These are phyloP conservation scores for Dreissena rostriformis DNA, from an alignment of 1,140 invertebrate species.

Conservation along the genomic window DNA sequence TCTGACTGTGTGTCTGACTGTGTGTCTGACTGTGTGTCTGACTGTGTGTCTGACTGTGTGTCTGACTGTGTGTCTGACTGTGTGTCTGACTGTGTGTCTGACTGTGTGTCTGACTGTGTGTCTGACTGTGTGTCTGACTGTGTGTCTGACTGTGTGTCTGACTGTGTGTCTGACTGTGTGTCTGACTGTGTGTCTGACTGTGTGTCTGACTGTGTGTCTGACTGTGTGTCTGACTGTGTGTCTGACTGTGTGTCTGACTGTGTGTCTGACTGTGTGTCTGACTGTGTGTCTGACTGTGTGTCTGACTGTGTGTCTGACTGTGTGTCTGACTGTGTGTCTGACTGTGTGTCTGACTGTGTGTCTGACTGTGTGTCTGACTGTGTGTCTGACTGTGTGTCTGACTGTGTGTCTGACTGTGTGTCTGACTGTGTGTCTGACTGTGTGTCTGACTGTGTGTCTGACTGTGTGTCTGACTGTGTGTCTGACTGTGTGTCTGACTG, in stretches of 20 bases:
- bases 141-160: constrained; percentile 55
- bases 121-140: constrained; percentile 47
- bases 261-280: constrained; percentile 47
- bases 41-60: too few relatives aligned
- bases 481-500: constrained; percentile 54
- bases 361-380: constrained; percentile 52
- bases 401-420: constrained; percentile 52
- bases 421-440: constrained; percentile 50
- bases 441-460: constrained; percentile 49
- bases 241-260: constrained; percentile 54
- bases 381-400: constrained; percentile 48
- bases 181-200: constrained; percentile 52
- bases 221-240: constrained; percentile 48
- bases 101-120: constrained; percentile 55
- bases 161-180: constrained; percentile 55
- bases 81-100: constrained; percentile 45
- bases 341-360: constrained; percentile 33
- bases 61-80: neutral
- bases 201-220: constrained; percentile 28
- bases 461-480: constrained; percentile 50
- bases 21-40: too few relatives aligned
- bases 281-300: constrained; percentile 42
- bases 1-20: too few relatives aligned
- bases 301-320: constrained; percentile 48
- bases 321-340: constrained; percentile 50